Base-by-base conservation (phyloP, 2,113 vertebrate genomes). In the Epinephelus cyanopodus region DNA sequence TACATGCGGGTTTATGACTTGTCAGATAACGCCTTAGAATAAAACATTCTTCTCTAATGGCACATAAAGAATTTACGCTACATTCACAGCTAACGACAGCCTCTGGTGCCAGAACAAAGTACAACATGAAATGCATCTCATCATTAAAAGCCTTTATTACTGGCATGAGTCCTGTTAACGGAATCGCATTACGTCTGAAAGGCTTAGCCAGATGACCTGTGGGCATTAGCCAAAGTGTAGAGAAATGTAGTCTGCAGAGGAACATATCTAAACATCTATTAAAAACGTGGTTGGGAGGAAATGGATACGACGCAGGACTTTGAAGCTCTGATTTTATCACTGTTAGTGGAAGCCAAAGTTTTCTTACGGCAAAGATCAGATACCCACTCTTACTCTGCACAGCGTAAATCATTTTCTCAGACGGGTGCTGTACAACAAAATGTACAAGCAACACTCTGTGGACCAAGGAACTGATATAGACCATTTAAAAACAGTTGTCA, bases 221-320 rank as follows among this genome's bases (percentile, higher is more conserved):
- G 62, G 81, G 74, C 74, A 56, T 64, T 21, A 45, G 47, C 60
- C 64, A 37, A 39, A 76, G 84, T 62, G 39, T 14, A 27, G 47
- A 83, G 81, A 77, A 74, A 79, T 83, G 79, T 80, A 74, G 53
- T 76, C 70, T 69, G 13, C 68, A 69, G 72, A 77, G 42, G 74
- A 88, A 79, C 75, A 72, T 33, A 76, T 81, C 77, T 83, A 66
- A 89, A 89, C 84, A 81, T 57, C 81, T 91, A 68, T 91, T 86
- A 79, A 78, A 77, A n/a, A 60, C 75, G 73, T 72, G 76, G 69
- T 58, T 60, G 77, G 47, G 82, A 53, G 74, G 70, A 83, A 78
- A 74, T 42, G 21, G 57, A 74, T 56, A 63, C 5, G 15, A 67
- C 83, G 62, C 71, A 57, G 12, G 37, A 68, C 78, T 86, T 89